Percentiles rank a stretch among this genome's conserved stretches.
Conservation (phyloP, 2,797 vertebrate genomes). For the Xerus rutilus region DNA sequence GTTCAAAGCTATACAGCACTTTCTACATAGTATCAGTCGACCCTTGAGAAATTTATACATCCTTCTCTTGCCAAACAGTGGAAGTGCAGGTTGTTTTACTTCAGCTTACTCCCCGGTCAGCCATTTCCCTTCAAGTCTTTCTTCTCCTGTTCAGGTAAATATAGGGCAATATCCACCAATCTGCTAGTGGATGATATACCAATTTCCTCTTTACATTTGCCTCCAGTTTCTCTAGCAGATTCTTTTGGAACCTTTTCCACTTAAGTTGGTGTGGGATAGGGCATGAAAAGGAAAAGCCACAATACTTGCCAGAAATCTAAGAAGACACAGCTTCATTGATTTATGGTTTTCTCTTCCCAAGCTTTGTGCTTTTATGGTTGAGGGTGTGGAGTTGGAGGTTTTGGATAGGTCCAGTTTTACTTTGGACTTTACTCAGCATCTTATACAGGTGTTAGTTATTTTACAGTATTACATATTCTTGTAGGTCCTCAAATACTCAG, state of each 20-base stretch:
- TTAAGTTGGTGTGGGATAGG: background rate
- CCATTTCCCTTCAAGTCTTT: conserved; percentile 10
- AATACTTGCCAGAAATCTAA: background rate
- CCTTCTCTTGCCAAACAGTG: background rate
- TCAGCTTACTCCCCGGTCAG: background rate
- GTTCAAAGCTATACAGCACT: background rate
- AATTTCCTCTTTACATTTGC: background rate
- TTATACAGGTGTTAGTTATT: background rate
- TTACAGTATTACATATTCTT: background rate
- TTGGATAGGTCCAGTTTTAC: background rate
- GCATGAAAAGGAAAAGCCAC: background rate
- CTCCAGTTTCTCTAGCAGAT: background rate
- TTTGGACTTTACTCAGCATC: background rate
- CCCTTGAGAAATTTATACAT: background rate
- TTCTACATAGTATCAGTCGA: background rate
- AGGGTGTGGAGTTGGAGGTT: background rate
- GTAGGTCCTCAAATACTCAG: background rate
- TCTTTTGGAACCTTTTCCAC: background rate
- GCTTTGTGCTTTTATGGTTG: background rate
- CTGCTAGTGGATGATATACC: background rate
- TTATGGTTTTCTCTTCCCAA: background rate
- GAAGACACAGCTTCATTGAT: background rate
- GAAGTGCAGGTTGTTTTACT: background rate
- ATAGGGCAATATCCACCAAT: background rate
- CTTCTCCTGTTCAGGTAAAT: background rate